Evolutionary conservation across 2,113 vertebrate genomes (phyloP).

Genomic region (Heptranchias perlo): DNA sequence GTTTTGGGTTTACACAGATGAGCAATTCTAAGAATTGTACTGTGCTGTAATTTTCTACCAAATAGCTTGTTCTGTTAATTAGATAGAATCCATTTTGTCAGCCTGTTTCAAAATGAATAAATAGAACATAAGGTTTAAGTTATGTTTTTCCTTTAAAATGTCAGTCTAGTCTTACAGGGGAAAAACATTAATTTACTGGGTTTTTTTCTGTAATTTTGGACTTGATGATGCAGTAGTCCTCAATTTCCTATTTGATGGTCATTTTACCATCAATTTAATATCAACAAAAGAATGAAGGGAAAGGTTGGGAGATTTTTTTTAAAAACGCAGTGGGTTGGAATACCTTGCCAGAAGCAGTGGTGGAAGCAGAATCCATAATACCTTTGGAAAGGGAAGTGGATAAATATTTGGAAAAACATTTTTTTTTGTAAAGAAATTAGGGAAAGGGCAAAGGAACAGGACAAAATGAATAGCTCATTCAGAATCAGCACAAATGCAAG

Average conservation of each 20-base stretch:
- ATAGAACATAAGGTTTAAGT: not conserved
- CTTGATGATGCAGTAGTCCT: not conserved
- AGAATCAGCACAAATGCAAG: not conserved
- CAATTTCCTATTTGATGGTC: too few species aligned
- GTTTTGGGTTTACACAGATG: constrained; percentile 42
- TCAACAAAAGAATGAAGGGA: not conserved
- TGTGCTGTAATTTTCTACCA: constrained; percentile 39
- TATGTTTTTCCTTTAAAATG: not conserved
- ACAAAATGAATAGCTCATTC: not conserved
- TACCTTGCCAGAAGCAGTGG: not conserved
- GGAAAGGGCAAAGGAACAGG: not conserved
- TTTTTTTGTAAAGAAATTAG: not conserved
- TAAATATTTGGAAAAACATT: not conserved
- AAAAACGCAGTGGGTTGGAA: not conserved
- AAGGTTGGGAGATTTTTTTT: too few species aligned
- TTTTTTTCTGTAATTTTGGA: not conserved
- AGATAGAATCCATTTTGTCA: not conserved
- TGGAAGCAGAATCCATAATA: not conserved
- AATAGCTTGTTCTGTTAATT: not conserved
- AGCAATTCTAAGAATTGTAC: constrained; percentile 37
- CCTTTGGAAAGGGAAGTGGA: not conserved
- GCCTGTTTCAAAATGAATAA: not conserved
- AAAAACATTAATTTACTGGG: not conserved
- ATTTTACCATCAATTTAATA: not conserved
- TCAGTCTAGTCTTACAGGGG: not conserved